Evolutionary conservation across 1,140 invertebrate genomes (phyloP).

Genomic region (Ostrea edulis): DNA sequence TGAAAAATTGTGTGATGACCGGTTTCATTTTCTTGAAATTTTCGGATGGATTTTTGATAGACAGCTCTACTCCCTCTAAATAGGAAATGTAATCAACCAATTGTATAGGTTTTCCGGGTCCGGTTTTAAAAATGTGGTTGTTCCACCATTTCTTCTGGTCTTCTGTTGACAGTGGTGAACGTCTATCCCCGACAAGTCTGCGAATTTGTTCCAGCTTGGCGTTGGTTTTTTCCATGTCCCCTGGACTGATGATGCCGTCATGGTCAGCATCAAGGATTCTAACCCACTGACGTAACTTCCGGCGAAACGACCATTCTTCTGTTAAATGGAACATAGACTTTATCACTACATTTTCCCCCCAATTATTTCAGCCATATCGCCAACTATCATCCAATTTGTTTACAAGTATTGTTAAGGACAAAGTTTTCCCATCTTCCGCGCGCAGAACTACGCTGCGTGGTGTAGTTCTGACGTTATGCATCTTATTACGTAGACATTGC

Average conservation of each 20-base stretch:
- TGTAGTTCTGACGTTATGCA: neutral
- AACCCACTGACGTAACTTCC: constrained; percentile 3
- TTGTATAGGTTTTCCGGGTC: neutral
- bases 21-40: constrained; percentile 24
- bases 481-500: neutral
- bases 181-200: neutral
- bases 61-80: neutral
- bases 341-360: too few relatives aligned
- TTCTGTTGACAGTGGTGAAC: neutral
- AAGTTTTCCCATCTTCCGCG: too few relatives aligned
- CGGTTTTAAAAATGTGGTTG: constrained; percentile 4
- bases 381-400: too few relatives aligned
- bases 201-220: constrained; percentile 29
- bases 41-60: neutral
- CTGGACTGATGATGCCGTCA: constrained; percentile 34
- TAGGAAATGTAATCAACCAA: neutral
- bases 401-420: too few relatives aligned
- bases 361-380: too few relatives aligned
- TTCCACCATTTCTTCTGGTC: constrained; percentile 41
- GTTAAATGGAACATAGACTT: neutral
- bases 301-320: neutral
- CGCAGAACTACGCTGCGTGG: neutral
- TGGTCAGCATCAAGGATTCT: constrained; percentile 29
- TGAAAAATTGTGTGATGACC: neutral
- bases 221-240: constrained; percentile 29